Percentiles rank a stretch among this genome's conserved stretches.
These are phyloP conservation scores for Trididemnum nubilum DNA, from an alignment of 23 tunicate species.

Conservation along the genomic window DNA sequence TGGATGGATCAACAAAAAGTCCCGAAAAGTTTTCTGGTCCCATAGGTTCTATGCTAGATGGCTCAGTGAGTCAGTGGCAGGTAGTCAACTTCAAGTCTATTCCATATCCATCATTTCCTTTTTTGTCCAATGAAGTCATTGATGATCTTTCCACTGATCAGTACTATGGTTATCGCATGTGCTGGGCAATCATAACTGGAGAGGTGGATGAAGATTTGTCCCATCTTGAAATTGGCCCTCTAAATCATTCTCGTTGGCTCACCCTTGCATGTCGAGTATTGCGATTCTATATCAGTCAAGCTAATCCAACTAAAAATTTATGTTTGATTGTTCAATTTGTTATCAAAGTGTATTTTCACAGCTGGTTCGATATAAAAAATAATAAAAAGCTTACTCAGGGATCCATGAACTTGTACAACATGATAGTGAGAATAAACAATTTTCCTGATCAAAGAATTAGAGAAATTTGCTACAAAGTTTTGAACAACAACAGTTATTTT, in stretches of 20 bases:
- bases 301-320: conserved; percentile 21
- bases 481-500: conserved; percentile 14
- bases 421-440: not conserved
- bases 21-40: conserved; percentile 36
- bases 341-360: conserved; percentile 1
- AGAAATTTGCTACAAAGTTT: not conserved
- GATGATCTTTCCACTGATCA: conserved; percentile 34
- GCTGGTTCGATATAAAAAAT: conserved; percentile 31
- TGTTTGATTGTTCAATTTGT: conserved; percentile 15
- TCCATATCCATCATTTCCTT: conserved; percentile 27
- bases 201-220: conserved; percentile 22
- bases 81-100: conserved; percentile 26
- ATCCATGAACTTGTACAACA: conserved; percentile 12
- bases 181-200: conserved; percentile 28
- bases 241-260: conserved; percentile 23
- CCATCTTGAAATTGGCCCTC: conserved; percentile 24
- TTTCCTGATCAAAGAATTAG: conserved; percentile 25
- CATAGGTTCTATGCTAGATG: conserved; percentile 19
- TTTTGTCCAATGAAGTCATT: conserved; percentile 12
- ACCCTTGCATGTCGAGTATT: conserved; percentile 33
- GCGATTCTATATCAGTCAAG: conserved; percentile 13
- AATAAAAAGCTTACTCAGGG: conserved; percentile 6
- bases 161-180: conserved; percentile 24
- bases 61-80: conserved; percentile 21
- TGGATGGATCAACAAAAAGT: conserved; percentile 26